A percentile compares a stretch with the other conserved stretches of the same genome.
Evolutionary conservation across 1,140 invertebrate species (phyloP).

Genomic region (Lanistes nyassanus): DNA sequence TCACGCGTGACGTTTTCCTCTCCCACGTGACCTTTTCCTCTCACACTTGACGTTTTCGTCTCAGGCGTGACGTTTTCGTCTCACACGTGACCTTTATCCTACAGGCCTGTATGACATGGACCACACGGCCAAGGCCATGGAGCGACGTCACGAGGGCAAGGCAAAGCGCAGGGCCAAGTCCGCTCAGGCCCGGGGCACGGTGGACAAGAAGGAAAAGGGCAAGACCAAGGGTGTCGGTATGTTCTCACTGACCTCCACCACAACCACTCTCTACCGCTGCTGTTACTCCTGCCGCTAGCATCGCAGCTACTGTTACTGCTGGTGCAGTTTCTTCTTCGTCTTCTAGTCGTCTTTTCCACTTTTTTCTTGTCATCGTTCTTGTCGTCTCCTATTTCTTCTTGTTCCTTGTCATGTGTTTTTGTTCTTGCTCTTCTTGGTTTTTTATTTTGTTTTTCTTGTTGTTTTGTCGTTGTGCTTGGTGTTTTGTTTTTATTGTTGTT

Average conservation of each 20-base stretch:
- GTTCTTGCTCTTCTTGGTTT: too few relatives aligned
- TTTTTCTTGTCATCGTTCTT: neutral
- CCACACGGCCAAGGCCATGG: constrained; percentile 48
- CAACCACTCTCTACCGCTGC: too few relatives aligned
- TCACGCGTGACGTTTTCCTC: neutral
- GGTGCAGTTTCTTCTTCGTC: neutral
- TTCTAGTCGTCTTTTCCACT: neutral
- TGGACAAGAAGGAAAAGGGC: constrained; percentile 21
- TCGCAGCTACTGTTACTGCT: too few relatives aligned
- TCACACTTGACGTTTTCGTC: neutral
- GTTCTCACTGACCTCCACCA: too few relatives aligned
- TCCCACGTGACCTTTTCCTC: neutral
- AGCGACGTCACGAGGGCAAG: constrained; percentile 27
- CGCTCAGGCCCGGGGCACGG: constrained; percentile 9
- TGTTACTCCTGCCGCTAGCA: too few relatives aligned
- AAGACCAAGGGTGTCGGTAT: constrained; percentile 20
- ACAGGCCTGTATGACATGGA: constrained; percentile 61
- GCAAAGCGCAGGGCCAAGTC: constrained; percentile 36
- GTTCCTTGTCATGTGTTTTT: too few relatives aligned
- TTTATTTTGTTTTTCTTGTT: too few relatives aligned
- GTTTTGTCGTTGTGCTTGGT: too few relatives aligned
- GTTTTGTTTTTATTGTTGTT: too few relatives aligned
- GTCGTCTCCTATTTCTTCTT: too few relatives aligned
- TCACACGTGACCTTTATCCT: constrained; percentile 6
- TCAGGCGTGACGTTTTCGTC: neutral